These are phyloP conservation scores for Neodiprion pinetum DNA, from an alignment of 1,140 invertebrate genomes.

Conservation along the genomic window DNA sequence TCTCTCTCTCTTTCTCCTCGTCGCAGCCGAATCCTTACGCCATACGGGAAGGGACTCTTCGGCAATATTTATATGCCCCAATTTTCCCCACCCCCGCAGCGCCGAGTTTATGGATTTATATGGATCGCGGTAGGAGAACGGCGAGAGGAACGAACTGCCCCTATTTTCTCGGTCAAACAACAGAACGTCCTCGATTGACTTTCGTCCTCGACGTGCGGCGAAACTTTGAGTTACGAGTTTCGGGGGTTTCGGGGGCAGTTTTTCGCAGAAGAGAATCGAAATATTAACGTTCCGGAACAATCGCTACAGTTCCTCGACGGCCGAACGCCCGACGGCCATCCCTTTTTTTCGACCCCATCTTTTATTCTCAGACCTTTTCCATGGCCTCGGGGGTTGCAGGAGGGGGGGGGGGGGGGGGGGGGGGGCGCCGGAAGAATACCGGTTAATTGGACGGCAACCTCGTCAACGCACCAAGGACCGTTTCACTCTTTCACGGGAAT, in stretches of 20 bases:
- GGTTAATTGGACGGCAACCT: slow-evolving; percentile 1
- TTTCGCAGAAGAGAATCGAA: slow-evolving; percentile 30
- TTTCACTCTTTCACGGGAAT: too few relatives aligned
- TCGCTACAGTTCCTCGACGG: not conserved
- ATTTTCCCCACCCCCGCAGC: not conserved
- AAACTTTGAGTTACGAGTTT: too few relatives aligned
- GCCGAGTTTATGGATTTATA: too few relatives aligned
- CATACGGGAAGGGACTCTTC: too few relatives aligned
- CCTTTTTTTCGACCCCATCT: not conserved
- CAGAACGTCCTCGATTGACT: not conserved
- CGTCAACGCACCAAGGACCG: not conserved
- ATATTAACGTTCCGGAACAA: slow-evolving; percentile 34
- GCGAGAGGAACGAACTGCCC: not conserved
- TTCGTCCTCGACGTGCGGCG: not conserved
- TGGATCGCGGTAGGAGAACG: too few relatives aligned
- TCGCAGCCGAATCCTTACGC: not conserved
- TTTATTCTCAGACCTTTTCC: not conserved
- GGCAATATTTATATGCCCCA: slow-evolving; percentile 8
- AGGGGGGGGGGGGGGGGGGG: too few relatives aligned
- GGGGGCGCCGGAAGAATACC: not conserved
- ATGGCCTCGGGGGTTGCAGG: not conserved
- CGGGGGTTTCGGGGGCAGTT: too few relatives aligned
- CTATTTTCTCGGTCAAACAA: not conserved
- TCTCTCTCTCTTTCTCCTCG: not conserved
- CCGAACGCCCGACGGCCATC: not conserved